Conservation (phyloP, 2,888 invertebrate species). For the Chloroclysta siterata region DNA sequence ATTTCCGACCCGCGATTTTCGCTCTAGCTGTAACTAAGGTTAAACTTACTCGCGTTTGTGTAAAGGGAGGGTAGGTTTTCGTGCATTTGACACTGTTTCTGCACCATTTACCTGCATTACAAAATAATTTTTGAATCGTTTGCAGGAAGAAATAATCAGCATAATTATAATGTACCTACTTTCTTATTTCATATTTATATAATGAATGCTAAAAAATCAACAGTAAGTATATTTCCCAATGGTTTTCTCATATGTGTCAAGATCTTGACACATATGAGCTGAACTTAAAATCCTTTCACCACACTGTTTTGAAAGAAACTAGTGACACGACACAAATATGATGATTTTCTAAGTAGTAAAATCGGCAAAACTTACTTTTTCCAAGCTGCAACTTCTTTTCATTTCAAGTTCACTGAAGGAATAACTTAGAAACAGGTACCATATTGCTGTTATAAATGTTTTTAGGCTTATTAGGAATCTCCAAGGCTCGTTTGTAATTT, state of each 20-base stretch:
- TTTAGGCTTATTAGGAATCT: slow-evolving; percentile 61
- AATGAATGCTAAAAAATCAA: too few species aligned
- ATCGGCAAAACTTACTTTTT: slow-evolving; percentile 60
- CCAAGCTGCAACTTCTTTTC: slow-evolving; percentile 72
- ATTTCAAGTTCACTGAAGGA: slow-evolving; percentile 74
- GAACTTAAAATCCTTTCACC: too few species aligned
- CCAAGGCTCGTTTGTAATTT: slow-evolving; percentile 70
- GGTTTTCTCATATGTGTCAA: too few species aligned
- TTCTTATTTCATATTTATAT: too few species aligned
- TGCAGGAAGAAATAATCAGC: too few species aligned
- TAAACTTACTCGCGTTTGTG: slow-evolving; percentile 61
- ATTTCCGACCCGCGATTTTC: too few species aligned
- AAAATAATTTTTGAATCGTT: slow-evolving; percentile 12
- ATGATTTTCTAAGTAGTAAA: background rate
- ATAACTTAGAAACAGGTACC: slow-evolving; percentile 64
- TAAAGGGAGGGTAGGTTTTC: slow-evolving; percentile 49
- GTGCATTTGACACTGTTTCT: slow-evolving; percentile 63
- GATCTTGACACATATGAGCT: too few species aligned
- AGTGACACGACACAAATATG: too few species aligned
- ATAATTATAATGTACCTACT: too few species aligned
- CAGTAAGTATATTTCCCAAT: too few species aligned
- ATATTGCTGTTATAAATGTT: slow-evolving; percentile 68
- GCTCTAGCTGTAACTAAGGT: background rate
- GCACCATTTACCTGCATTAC: slow-evolving; percentile 59
- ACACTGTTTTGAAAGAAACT: too few species aligned